Evolutionary conservation across 2,113 vertebrate species (phyloP).

Genomic region (Chaetops frenatus): DNA sequence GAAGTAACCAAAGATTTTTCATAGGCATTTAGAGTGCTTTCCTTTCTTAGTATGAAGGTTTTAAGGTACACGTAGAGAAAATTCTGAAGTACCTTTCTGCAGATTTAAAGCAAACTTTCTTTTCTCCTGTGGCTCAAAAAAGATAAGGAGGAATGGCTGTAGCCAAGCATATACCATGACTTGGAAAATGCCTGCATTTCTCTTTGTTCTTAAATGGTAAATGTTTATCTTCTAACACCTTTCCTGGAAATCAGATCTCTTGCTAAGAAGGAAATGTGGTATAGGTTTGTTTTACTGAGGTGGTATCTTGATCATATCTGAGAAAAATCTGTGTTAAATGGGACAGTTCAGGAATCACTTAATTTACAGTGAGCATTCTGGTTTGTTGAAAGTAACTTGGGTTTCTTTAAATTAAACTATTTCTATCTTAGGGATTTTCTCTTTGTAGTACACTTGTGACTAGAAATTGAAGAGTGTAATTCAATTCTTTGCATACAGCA

Average conservation of each 20-base stretch:
- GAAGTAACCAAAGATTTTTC: neutral
- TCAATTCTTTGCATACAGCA: neutral
- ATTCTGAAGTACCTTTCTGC: neutral
- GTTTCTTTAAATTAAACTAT: neutral
- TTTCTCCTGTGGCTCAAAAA: neutral
- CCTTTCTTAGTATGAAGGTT: neutral
- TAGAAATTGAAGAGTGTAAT: neutral
- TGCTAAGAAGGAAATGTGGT: neutral
- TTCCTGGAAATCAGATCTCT: neutral
- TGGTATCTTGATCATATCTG: neutral
- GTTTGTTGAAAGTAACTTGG: neutral
- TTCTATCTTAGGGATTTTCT: neutral
- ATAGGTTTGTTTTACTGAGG: neutral
- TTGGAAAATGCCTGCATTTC: neutral
- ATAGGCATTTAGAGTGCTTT: neutral
- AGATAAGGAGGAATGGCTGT: neutral
- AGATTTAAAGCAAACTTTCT: neutral
- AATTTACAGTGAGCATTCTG: neutral
- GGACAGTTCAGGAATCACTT: neutral
- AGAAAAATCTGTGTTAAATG: neutral
- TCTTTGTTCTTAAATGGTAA: neutral
- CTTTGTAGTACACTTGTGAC: neutral
- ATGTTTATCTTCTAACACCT: neutral
- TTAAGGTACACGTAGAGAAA: neutral
- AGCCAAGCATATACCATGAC: neutral